These are phyloP conservation scores for Adineta ricciae DNA, from an alignment of 2,888 invertebrate genomes.

Conservation along the genomic window DNA sequence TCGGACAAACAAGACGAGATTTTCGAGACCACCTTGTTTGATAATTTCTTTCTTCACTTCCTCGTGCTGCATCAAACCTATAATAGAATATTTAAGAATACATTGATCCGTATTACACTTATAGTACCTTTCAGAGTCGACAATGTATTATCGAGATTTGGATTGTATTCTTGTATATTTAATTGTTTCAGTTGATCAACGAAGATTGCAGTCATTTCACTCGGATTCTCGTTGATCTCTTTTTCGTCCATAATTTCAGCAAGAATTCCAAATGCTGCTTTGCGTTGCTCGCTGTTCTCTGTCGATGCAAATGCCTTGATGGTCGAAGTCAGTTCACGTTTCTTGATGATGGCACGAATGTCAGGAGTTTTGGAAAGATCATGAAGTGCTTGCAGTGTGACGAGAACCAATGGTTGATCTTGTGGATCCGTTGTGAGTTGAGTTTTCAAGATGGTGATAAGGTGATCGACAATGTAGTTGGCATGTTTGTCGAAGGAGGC, in stretches of 20 bases:
- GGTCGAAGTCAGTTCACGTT: background rate
- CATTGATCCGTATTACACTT: no score
- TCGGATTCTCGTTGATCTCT: background rate
- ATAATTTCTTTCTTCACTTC: background rate
- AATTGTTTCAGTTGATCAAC: background rate
- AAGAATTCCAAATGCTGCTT: constrained; percentile 37
- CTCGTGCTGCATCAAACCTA: background rate
- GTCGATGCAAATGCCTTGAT: background rate
- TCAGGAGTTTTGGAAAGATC: background rate
- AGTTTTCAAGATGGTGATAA: background rate
- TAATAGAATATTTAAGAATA: background rate
- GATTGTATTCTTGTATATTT: background rate
- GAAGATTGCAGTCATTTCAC: background rate
- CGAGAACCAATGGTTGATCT: background rate
- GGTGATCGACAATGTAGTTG: background rate
- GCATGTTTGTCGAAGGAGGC: background rate
- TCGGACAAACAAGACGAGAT: background rate
- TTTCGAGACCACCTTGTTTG: background rate
- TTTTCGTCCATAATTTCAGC: background rate
- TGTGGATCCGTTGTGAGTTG: background rate
- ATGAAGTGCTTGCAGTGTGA: background rate
- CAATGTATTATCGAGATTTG: background rate
- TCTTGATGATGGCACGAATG: background rate
- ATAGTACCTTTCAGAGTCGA: background rate
- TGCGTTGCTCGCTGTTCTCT: constrained; percentile 40